Percentiles rank a stretch among this genome's conserved stretches.
Evolutionary conservation across 2,888 invertebrate genomes (phyloP).

Genomic region (Caenorhabditis zanzibari): DNA sequence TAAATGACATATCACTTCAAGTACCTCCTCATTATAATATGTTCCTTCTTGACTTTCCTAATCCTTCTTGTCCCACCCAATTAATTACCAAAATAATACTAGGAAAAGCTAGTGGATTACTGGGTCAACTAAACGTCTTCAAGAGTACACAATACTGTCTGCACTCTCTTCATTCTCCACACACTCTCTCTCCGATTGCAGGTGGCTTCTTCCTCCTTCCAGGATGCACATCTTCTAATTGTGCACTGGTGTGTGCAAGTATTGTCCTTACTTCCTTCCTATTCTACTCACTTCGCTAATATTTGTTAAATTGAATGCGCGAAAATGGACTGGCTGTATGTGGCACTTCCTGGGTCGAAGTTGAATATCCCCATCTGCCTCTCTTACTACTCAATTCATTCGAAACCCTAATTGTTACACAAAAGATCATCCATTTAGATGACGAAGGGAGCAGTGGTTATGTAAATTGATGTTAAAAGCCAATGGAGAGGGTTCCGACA

Average conservation of each 20-base stretch:
- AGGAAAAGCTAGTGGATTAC: constrained; percentile 41
- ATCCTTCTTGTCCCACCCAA: background rate
- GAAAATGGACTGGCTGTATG: constrained; percentile 28
- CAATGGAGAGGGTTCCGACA: constrained; percentile 1
- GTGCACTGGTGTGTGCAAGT: constrained; percentile 54
- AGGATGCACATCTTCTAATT: constrained; percentile 53
- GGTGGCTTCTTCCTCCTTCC: constrained; percentile 55
- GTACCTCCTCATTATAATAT: constrained; percentile 7
- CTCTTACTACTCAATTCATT: background rate
- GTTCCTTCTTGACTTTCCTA: constrained; percentile 14
- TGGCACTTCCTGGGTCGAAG: constrained; percentile 9
- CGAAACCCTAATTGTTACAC: constrained; percentile 47
- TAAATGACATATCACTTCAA: constrained; percentile 23
- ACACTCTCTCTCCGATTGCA: constrained; percentile 28
- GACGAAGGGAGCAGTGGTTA: constrained; percentile 29
- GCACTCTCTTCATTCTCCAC: constrained; percentile 6
- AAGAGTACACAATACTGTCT: constrained; percentile 29
- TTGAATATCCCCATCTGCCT: constrained; percentile 40
- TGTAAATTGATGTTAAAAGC: constrained; percentile 33
- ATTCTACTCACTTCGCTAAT: constrained; percentile 19
- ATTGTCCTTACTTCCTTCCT: constrained; percentile 36
- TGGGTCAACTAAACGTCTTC: constrained; percentile 49
- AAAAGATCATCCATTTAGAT: constrained; percentile 55
- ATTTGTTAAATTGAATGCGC: constrained; percentile 56
- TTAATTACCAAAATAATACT: constrained; percentile 49